Conservation (phyloP, 2,888 invertebrate genomes). For the Diloba caeruleocephala region DNA sequence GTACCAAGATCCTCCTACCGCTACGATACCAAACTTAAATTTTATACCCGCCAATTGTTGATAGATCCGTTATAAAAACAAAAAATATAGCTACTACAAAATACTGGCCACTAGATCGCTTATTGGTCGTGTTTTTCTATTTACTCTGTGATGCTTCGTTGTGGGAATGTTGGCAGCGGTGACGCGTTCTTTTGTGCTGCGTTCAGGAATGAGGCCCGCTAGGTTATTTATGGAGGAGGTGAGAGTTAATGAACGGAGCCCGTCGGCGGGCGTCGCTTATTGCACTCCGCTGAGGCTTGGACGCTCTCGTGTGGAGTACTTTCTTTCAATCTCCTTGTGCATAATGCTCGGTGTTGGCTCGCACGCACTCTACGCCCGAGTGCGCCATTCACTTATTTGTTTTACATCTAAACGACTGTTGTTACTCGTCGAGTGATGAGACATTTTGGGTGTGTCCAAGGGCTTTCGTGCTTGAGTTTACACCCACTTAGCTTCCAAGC, state of each 20-base stretch:
- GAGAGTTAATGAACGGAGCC: slow-evolving; percentile 84
- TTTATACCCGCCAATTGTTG: slow-evolving; percentile 72
- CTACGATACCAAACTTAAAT: slow-evolving; percentile 66
- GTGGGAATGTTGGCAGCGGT: slow-evolving; percentile 67
- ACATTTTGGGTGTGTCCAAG: slow-evolving; percentile 79
- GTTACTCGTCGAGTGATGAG: slow-evolving; percentile 71
- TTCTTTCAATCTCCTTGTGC: slow-evolving; percentile 87
- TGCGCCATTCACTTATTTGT: slow-evolving; percentile 84
- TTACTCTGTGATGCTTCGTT: slow-evolving; percentile 62
- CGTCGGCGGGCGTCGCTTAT: slow-evolving; percentile 84
- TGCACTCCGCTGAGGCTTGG: slow-evolving; percentile 82
- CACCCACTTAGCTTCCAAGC: slow-evolving; percentile 74
- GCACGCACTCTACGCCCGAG: slow-evolving; percentile 80
- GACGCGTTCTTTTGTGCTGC: slow-evolving; percentile 67
- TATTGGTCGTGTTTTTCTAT: slow-evolving; percentile 74
- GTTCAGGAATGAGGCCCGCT: slow-evolving; percentile 64
- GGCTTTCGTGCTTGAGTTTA: slow-evolving; percentile 73
- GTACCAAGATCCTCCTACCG: slow-evolving; percentile 61
- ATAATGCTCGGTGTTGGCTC: slow-evolving; percentile 82
- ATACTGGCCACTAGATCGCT: slow-evolving; percentile 66
- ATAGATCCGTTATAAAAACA: slow-evolving; percentile 77
- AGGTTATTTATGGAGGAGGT: slow-evolving; percentile 78
- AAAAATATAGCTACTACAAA: slow-evolving; percentile 65
- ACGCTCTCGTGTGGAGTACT: slow-evolving; percentile 84
- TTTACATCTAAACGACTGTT: slow-evolving; percentile 81